These are phyloP conservation scores for Otis tarda DNA, from an alignment of 2,113 vertebrate species.

Conservation along the genomic window DNA sequence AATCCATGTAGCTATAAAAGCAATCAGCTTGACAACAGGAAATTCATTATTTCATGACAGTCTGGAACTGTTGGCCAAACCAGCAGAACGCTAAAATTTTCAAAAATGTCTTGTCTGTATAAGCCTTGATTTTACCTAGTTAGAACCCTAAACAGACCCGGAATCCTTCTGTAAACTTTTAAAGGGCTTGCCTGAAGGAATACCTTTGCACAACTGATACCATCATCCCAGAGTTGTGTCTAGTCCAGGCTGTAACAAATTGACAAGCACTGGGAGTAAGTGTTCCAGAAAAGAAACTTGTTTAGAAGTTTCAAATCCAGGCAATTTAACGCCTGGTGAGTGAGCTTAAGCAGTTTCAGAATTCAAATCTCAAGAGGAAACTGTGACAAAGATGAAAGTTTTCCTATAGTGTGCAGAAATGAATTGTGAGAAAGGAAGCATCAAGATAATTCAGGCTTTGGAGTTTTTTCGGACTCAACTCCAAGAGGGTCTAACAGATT, in stretches of 20 bases:
- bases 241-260: not conserved
- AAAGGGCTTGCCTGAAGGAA: conserved; percentile 24
- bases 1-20: not conserved
- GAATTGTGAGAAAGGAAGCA: not conserved
- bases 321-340: not conserved
- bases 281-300: conserved; percentile 38
- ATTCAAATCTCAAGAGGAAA: not conserved
- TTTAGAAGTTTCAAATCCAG: conserved; percentile 23
- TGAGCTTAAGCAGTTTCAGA: not conserved
- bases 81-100: not conserved
- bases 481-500: not conserved
- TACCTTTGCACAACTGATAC: not conserved
- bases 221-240: not conserved
- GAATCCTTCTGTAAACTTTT: conserved; percentile 54
- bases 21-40: not conserved
- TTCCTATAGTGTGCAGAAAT: not conserved
- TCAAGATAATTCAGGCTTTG: not conserved
- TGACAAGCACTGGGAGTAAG: not conserved
- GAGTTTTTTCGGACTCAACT: not conserved
- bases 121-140: not conserved
- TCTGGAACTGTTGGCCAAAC: not conserved
- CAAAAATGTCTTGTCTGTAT: not conserved
- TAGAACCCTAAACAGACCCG: conserved; percentile 22
- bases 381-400: not conserved
- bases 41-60: not conserved